Conservation (phyloP, 2,888 invertebrate species). For the Caenorhabditis panamensis region DNA sequence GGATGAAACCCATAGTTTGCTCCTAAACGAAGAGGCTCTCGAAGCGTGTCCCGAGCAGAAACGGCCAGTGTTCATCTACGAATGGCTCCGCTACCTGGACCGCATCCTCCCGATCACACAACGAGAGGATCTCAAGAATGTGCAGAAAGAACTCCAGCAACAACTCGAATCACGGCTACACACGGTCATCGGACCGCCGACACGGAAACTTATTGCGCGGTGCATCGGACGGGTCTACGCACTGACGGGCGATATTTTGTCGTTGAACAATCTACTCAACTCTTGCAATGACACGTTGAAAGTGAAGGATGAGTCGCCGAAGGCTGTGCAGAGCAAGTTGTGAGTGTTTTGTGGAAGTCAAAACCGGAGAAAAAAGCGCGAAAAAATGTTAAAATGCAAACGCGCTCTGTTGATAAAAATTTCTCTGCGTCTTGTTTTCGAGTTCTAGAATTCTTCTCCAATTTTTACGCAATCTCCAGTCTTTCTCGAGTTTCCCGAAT, state of each 20-base stretch:
- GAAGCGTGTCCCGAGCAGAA: slow-evolving; percentile 89
- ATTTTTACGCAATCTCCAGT: too few relatives aligned
- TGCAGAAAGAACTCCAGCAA: slow-evolving; percentile 94
- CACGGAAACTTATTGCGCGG: slow-evolving; percentile 90
- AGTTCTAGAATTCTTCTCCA: too few relatives aligned
- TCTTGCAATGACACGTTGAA: slow-evolving; percentile 97
- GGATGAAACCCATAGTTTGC: slow-evolving; percentile 95
- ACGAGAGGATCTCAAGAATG: slow-evolving; percentile 96
- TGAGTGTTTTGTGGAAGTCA: slow-evolving; percentile 47
- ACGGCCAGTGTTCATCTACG: slow-evolving; percentile 95
- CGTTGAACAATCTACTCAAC: slow-evolving; percentile 96
- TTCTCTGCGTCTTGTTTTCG: too few relatives aligned
- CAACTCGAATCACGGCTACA: slow-evolving; percentile 93
- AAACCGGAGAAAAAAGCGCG: too few relatives aligned
- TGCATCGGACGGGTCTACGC: slow-evolving; percentile 82
- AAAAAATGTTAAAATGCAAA: too few relatives aligned
- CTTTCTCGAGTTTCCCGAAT: too few relatives aligned
- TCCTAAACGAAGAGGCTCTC: slow-evolving; percentile 95
- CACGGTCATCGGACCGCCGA: slow-evolving; percentile 92
- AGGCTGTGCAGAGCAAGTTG: slow-evolving; percentile 83
- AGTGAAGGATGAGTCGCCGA: slow-evolving; percentile 97
- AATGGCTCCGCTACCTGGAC: slow-evolving; percentile 97
- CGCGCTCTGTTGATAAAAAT: too few relatives aligned
- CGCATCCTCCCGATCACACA: slow-evolving; percentile 94
- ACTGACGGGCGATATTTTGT: slow-evolving; percentile 97